phyloP scores from a whole-genome alignment of 2,888 invertebrate species.

The Periphyllus acericola region DNA sequence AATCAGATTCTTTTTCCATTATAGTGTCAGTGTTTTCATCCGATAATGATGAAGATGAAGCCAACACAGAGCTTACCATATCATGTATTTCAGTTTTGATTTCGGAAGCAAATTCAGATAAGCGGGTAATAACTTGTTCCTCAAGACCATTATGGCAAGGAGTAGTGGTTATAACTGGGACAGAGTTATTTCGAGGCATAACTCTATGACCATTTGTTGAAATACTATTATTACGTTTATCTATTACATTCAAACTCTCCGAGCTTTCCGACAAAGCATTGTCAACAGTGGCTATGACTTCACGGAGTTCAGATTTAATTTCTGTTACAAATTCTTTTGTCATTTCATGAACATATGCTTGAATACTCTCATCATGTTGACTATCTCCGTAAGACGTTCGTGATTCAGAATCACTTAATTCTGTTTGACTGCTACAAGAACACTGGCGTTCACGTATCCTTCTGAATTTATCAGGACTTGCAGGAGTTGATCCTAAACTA shows the following conservation, averaged over 20 bases:
- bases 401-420: constrained; percentile 66
- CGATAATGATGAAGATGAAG: constrained; percentile 46
- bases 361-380: constrained; percentile 68
- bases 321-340: constrained; percentile 83
- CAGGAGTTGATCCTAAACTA: constrained; percentile 73
- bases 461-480: constrained; percentile 69
- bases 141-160: constrained; percentile 73
- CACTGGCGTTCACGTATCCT: constrained; percentile 69
- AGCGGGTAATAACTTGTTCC: constrained; percentile 79
- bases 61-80: constrained; percentile 76
- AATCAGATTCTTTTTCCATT: constrained; percentile 55
- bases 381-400: constrained; percentile 42
- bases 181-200: constrained; percentile 62
- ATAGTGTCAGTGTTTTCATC: constrained; percentile 59
- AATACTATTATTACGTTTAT: constrained; percentile 60
- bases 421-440: constrained; percentile 80
- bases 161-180: constrained; percentile 57
- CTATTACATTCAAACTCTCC: constrained; percentile 63
- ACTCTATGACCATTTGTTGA: not conserved
- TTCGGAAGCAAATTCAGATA: constrained; percentile 81
- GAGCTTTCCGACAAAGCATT: constrained; percentile 72
- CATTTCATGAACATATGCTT: constrained; percentile 81
- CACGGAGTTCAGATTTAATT: constrained; percentile 83
- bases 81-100: constrained; percentile 76
- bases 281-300: constrained; percentile 82